Evolutionary conservation across 2,888 invertebrate species (phyloP), one percentile per base, ranked within the genome.

Genomic region (Coecobrya sp.): DNA sequence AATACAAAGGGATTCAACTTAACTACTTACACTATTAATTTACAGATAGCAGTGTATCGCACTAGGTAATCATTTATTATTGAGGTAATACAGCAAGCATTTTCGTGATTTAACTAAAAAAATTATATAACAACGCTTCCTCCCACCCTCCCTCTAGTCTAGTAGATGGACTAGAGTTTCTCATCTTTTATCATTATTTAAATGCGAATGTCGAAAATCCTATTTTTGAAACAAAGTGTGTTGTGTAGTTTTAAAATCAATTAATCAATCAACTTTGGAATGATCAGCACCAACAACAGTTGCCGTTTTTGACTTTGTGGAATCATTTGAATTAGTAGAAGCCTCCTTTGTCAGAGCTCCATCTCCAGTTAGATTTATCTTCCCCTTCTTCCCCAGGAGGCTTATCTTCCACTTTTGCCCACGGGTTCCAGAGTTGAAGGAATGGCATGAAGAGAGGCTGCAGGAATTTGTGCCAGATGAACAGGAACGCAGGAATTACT

Each of bases 371-470:
- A n/a, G 84, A 42, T 27, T 86, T n/a, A 49, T 73, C 91, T 81
- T 95, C 95, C 68, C 95, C 97, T 94, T 97, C 96, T 95, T 97
- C 97, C 36, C n/a, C n/a, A n/a, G 22, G 84, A 76, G 95, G 95
- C 70, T 95, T 97, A 94, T 97, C 96, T 95, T 97, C 97, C 95
- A 97, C 97, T 89, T 93, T 93, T 16, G 94, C 94, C 97, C 97
- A 98, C 0, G 97, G 98, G 95, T 98, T 98, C 98, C 98, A 98
- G 95, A 97, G 97, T 93, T 97, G 97, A 84, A 98, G 95, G 81
- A 98, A n/a, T n/a, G n/a, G n/a, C n/a, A n/a, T n/a, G n/a, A n/a
- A 96, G 93, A 98, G 96, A 0, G 98, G 98, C 95, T 98, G 98
- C 93, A 98, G 96, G 95, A 98, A 97, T 95, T 97, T 97, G 95